Evolutionary conservation across 2,888 invertebrate species (phyloP).

Genomic region (Clusia tigrina): DNA sequence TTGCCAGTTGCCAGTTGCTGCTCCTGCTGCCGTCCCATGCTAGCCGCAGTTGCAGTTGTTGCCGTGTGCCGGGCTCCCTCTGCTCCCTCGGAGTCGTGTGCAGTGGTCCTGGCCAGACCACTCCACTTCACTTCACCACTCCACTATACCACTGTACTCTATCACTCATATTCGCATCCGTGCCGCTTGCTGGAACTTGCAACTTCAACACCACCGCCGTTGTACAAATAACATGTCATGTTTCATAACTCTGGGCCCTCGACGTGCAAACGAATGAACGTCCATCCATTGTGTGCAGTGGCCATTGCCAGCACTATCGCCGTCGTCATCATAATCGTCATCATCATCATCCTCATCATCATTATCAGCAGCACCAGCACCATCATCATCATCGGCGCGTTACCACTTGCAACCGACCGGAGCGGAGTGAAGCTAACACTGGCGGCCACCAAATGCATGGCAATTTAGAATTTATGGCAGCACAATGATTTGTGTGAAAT

Average conservation of each 20-base stretch:
- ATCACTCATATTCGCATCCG: slow-evolving; percentile 5
- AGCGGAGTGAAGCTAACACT: too few species aligned
- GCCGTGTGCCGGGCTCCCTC: not conserved
- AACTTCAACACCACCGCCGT: slow-evolving; percentile 26
- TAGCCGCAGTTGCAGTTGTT: not conserved
- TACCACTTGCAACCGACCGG: slow-evolving; percentile 29
- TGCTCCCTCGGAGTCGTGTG: not conserved
- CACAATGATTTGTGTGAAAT: slow-evolving; percentile 55
- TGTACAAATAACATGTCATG: slow-evolving; percentile 60
- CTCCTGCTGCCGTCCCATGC: not conserved
- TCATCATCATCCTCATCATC: slow-evolving; percentile 22
- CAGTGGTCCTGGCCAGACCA: not conserved
- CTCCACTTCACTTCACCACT: not conserved
- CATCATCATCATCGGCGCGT: slow-evolving; percentile 20
- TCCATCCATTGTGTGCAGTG: slow-evolving; percentile 42
- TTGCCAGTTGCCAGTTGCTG: too few species aligned
- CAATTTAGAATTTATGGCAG: slow-evolving; percentile 59
- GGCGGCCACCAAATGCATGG: slow-evolving; percentile 45
- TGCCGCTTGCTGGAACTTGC: too few species aligned
- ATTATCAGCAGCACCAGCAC: slow-evolving; percentile 15
- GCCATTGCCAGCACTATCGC: slow-evolving; percentile 16
- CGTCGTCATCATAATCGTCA: not conserved
- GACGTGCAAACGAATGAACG: too few species aligned
- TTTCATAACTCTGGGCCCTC: slow-evolving; percentile 50
- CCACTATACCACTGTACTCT: slow-evolving; percentile 32